Evolutionary conservation across 2,113 vertebrate genomes (phyloP).

Genomic region (Poecile atricapillus): DNA sequence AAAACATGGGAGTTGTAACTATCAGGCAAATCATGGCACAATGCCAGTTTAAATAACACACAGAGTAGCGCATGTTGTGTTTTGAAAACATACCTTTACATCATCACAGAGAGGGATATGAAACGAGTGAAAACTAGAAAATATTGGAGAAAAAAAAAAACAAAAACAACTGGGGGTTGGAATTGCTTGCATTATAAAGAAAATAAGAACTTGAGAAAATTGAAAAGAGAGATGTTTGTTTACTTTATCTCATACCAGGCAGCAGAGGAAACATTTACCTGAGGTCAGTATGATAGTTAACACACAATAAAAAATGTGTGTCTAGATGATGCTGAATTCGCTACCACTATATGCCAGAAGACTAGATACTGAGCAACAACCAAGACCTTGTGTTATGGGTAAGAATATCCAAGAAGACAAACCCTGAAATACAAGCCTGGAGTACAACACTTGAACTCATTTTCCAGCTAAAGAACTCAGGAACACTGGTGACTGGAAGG

Average conservation of each 20-base stretch:
- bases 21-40: background rate
- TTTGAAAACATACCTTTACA: background rate
- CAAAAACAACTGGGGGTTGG: background rate
- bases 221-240: background rate
- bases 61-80: background rate
- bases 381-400: accelerated
- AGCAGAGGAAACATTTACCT: background rate
- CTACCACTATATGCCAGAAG: background rate
- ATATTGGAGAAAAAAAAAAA: background rate
- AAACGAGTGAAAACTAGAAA: background rate
- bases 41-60: background rate
- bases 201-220: background rate
- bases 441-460: background rate
- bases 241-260: background rate
- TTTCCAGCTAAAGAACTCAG: background rate
- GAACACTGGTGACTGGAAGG: background rate
- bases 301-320: background rate
- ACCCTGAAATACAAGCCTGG: background rate
- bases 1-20: background rate
- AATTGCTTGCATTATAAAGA: background rate
- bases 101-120: background rate
- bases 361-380: background rate
- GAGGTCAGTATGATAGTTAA: background rate
- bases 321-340: background rate
- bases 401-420: background rate